These are phyloP conservation scores for Oriolus oriolus DNA, from an alignment of 2,113 vertebrate genomes.

Conservation along the genomic window DNA sequence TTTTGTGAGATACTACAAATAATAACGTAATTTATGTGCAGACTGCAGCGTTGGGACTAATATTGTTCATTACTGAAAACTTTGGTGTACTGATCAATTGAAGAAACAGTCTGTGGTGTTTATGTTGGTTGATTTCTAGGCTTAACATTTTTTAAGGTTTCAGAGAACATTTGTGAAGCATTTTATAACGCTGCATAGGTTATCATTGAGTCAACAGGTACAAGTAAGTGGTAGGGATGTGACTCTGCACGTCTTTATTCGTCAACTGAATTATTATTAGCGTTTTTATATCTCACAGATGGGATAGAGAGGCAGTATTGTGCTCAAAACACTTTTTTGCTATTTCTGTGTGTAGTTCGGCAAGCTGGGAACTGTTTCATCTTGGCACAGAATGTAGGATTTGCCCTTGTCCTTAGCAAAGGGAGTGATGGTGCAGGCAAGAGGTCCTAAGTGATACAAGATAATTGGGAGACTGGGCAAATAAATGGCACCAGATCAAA, in stretches of 20 bases:
- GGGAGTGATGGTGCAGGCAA: not conserved
- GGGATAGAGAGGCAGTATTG: not conserved
- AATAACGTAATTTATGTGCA: not conserved
- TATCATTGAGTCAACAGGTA: not conserved
- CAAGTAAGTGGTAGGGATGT: not conserved
- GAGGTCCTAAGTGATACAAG: not conserved
- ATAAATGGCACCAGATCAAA: not conserved
- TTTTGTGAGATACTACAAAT: not conserved
- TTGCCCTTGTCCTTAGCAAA: not conserved
- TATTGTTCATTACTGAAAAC: not conserved
- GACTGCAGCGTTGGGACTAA: not conserved
- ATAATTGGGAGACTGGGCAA: not conserved
- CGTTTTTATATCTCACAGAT: not conserved
- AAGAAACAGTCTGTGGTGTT: not conserved
- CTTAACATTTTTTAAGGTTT: not conserved
- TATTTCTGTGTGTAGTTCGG: not conserved
- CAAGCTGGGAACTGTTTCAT: not conserved
- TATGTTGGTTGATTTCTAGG: not conserved
- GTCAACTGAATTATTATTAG: not conserved
- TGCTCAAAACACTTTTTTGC: not conserved
- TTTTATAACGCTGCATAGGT: not conserved
- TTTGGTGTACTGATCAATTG: not conserved
- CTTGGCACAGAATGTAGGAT: not conserved
- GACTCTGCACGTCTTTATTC: not conserved
- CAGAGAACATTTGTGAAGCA: not conserved